These are phyloP conservation scores for Thyatira batis DNA, from an alignment of 2,888 invertebrate genomes.

Conservation along the genomic window DNA sequence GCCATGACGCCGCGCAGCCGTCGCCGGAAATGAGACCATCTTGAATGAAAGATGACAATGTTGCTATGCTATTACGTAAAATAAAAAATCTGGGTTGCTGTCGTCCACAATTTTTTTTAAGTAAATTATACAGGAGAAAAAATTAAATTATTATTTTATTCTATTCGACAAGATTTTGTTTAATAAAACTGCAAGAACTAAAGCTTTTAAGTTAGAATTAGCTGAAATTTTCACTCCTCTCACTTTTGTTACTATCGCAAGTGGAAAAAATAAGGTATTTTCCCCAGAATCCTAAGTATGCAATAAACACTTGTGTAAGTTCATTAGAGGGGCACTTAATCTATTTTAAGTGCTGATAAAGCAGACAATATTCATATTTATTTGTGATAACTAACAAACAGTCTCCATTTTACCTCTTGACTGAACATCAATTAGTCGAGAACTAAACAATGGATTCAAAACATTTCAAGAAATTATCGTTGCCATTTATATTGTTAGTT, in stretches of 20 bases:
- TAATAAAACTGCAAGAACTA: too few species aligned
- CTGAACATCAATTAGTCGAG: neutral
- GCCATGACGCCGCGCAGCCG: constrained; percentile 58
- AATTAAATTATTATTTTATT: too few species aligned
- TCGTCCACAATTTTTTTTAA: neutral
- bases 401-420: neutral
- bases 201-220: too few species aligned
- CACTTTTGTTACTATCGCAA: too few species aligned
- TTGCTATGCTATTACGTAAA: constrained; percentile 24
- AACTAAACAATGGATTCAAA: neutral
- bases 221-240: too few species aligned
- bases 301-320: neutral
- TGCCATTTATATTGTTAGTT: neutral
- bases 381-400: neutral
- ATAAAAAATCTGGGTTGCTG: constrained; percentile 9
- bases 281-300: too few species aligned
- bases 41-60: constrained; percentile 38
- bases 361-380: neutral
- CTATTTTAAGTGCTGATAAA: neutral
- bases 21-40: constrained; percentile 70
- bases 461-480: neutral
- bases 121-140: too few species aligned
- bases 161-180: too few species aligned
- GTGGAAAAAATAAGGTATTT: too few species aligned
- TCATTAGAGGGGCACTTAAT: neutral